Percentiles rank a stretch among this genome's conserved stretches.
These are phyloP conservation scores for Orius laevigatus DNA, from an alignment of 1,140 invertebrate species.

Conservation along the genomic window DNA sequence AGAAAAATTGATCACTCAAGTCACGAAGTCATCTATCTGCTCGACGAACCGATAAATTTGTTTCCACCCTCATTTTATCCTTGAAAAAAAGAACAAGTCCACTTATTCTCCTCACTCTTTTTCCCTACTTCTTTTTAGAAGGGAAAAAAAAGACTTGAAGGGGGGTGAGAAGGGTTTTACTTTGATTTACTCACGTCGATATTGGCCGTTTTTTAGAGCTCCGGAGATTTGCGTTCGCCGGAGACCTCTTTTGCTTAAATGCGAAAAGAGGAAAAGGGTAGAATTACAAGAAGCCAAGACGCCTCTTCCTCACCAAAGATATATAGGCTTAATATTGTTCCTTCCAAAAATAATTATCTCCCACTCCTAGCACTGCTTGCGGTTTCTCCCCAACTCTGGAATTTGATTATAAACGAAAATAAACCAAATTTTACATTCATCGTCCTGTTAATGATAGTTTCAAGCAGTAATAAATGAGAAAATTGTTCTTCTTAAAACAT, in stretches of 20 bases:
- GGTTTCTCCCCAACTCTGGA: too few species aligned
- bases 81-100: background rate
- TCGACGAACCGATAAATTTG: slow-evolving; percentile 1
- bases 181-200: slow-evolving; percentile 11
- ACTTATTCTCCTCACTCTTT: background rate
- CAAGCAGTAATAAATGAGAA: too few species aligned
- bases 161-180: slow-evolving; percentile 6
- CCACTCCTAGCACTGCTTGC: too few species aligned
- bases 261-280: too few species aligned
- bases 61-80: background rate
- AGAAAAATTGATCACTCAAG: too few species aligned
- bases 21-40: too few species aligned
- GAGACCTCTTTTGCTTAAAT: too few species aligned
- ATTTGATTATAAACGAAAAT: too few species aligned
- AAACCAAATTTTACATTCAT: too few species aligned
- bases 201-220: slow-evolving; percentile 8
- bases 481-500: too few species aligned
- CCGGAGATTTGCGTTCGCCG: background rate
- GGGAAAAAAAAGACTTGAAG: background rate
- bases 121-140: slow-evolving; percentile 3
- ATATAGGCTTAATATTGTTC: slow-evolving; percentile 7
- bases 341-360: background rate
- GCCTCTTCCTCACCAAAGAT: slow-evolving; percentile 1
- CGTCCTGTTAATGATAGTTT: too few species aligned
- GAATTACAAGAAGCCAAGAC: background rate